Conservation (phyloP, 2,888 invertebrate species). For the Harpalus rubripes region DNA sequence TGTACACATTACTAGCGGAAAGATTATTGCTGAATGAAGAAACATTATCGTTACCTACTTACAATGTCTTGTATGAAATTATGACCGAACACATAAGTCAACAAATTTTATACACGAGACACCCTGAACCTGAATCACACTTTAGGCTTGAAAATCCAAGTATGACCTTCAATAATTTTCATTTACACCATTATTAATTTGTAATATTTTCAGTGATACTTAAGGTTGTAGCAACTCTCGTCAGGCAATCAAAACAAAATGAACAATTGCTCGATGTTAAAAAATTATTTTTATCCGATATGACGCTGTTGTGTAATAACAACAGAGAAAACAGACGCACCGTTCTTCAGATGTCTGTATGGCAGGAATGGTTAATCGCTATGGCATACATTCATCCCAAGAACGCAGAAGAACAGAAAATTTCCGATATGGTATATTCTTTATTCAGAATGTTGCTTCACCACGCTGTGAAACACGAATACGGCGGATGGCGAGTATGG, state of each 20-base stretch:
- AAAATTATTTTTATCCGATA: slow-evolving; percentile 97
- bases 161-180: slow-evolving; percentile 78
- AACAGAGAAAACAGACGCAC: slow-evolving; percentile 98
- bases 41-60: slow-evolving; percentile 94
- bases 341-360: slow-evolving; percentile 99
- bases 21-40: slow-evolving; percentile 93
- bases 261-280: slow-evolving; percentile 95
- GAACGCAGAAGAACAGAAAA: slow-evolving; percentile 95
- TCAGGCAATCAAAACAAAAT: slow-evolving; percentile 97
- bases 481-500: slow-evolving; percentile 99
- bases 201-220: slow-evolving; percentile 88
- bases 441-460: slow-evolving; percentile 98
- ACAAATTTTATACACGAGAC: slow-evolving; percentile 95
- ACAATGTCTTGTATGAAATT: slow-evolving; percentile 99
- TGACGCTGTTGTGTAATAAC: slow-evolving; percentile 98
- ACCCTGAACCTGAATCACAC: slow-evolving; percentile 96
- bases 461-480: slow-evolving; percentile 99
- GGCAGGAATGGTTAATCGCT: slow-evolving; percentile 99
- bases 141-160: slow-evolving; percentile 98
- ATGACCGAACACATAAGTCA: slow-evolving; percentile 98
- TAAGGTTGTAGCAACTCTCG: slow-evolving; percentile 98
- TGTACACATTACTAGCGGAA: slow-evolving; percentile 97
- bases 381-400: slow-evolving; percentile 99
- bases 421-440: slow-evolving; percentile 98
- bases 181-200: slow-evolving; percentile 60